Conservation (phyloP, 2,797 vertebrate species). For the Chromobotia macracanthus region DNA sequence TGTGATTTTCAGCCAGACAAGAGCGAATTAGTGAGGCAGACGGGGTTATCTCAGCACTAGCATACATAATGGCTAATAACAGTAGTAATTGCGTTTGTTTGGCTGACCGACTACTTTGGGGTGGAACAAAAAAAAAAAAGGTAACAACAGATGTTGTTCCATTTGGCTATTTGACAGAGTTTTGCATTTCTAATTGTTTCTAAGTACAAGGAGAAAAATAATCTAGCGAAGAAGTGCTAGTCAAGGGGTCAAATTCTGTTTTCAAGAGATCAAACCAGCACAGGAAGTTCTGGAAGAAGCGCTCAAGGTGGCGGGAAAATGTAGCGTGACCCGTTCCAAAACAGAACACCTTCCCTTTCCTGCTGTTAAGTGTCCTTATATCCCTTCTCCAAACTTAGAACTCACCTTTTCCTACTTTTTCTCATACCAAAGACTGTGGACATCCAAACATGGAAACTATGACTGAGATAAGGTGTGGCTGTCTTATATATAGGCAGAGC, state of each 20-base stretch:
- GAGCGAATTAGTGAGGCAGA: not conserved
- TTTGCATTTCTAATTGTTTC: conserved; percentile 34
- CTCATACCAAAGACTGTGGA: conserved; percentile 29
- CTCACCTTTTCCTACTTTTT: conserved; percentile 55
- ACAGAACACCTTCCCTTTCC: conserved; percentile 55
- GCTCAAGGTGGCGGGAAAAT: conserved; percentile 57
- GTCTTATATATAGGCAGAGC: conserved; percentile 50
- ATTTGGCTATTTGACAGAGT: conserved; percentile 37
- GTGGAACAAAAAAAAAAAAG: conserved; percentile 47
- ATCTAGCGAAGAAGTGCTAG: conserved; percentile 19
- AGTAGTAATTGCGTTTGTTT: conserved; percentile 54
- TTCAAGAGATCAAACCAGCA: conserved; percentile 19
- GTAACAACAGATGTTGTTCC: conserved; percentile 57
- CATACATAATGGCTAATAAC: conserved; percentile 44
- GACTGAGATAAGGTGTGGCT: conserved; percentile 53
- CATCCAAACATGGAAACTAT: conserved; percentile 54
- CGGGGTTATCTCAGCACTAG: conserved; percentile 28
- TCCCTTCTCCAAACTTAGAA: conserved; percentile 57
- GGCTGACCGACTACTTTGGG: conserved; percentile 35
- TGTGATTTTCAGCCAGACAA: conserved; percentile 26
- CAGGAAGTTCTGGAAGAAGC: conserved; percentile 50
- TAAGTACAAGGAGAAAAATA: not conserved
- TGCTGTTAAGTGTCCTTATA: conserved; percentile 57
- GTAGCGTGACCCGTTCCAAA: conserved; percentile 52
- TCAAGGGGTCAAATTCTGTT: conserved; percentile 39